Evolutionary conservation across 2,113 vertebrate species (phyloP), one percentile per base, ranked within the genome.

Genomic region (Onychorhynchus coronatus): DNA sequence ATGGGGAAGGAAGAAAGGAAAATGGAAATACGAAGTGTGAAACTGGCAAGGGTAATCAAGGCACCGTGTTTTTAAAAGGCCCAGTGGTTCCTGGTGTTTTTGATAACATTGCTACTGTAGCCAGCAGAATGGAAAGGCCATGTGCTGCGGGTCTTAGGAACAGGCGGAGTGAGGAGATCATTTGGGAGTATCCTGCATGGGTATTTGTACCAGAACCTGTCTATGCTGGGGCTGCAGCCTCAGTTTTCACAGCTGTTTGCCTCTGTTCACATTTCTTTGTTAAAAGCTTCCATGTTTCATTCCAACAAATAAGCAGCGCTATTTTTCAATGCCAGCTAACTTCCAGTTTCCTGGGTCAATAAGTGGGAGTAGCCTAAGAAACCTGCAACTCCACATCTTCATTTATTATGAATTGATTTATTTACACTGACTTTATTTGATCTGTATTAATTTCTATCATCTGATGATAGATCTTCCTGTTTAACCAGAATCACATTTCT

Each of bases 61-160:
- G 15, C 37, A 46, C 6, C 15, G 16, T 72, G 3, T 22, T 71
- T 71, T 35, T 22, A 6, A 55, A 35, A 50, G 41, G 18, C 7
- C 24, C 1, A 0, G 17, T 56, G 39, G 7, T 8, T 44, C 23
- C 9, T 5, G 8, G 10, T 65, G 28, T 3, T 55, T 31, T 44
- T 59, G 39, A 15, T 18, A 44, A 49, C 11, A 31, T 33, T 27
- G 11, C 31, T 61, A 30, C n/a, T 9, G 2, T 28, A 55, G 50
- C 10, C 21, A 66, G 25, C 28, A 61, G 46, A 55, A 70, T 1
- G 3, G 44, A 55, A 21, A 79, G 28, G 28, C 24, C 9, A 8
- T 4, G 3, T 74, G 11, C 33, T 74, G 20, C 20, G 18, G 8
- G 4, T 70, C 5, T 33, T 66, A 28, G 41, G 28, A 71, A 50